phyloP scores from a whole-genome alignment of 2,888 invertebrate species.

The Drosophila subquinaria region DNA sequence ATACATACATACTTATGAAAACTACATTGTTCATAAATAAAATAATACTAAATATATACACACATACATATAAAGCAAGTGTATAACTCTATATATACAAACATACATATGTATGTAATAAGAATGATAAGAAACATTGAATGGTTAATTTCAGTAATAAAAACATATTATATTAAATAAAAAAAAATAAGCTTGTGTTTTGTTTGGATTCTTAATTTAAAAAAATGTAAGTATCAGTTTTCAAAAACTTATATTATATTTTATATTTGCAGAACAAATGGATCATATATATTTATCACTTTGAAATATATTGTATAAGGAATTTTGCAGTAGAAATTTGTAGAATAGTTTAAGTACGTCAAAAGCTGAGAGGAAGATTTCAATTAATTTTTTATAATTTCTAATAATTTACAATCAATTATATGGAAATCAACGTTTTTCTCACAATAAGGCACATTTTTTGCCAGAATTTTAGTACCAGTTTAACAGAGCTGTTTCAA shows the following conservation, averaged over 20 bases:
- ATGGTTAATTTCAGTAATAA: conserved; percentile 77
- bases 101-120: conserved; percentile 59
- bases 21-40: conserved; percentile 20
- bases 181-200: not conserved
- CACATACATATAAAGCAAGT: conserved; percentile 35
- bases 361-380: too few relatives aligned
- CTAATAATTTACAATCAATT: not conserved
- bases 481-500: not conserved
- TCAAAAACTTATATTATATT: too few relatives aligned
- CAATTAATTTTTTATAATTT: not conserved
- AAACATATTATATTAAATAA: conserved; percentile 60
- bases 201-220: too few relatives aligned
- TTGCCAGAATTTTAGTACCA: not conserved
- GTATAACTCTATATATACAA: conserved; percentile 53
- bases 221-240: too few relatives aligned
- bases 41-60: conserved; percentile 26
- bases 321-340: too few relatives aligned
- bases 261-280: too few relatives aligned
- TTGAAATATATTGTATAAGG: too few relatives aligned
- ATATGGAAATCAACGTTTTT: not conserved
- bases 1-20: conserved; percentile 27
- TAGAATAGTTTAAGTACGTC: too few relatives aligned
- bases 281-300: too few relatives aligned
- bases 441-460: not conserved
- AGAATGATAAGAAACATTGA: conserved; percentile 65